phyloP scores from a whole-genome alignment of 2,113 vertebrate species.

The Delphinus delphis region DNA sequence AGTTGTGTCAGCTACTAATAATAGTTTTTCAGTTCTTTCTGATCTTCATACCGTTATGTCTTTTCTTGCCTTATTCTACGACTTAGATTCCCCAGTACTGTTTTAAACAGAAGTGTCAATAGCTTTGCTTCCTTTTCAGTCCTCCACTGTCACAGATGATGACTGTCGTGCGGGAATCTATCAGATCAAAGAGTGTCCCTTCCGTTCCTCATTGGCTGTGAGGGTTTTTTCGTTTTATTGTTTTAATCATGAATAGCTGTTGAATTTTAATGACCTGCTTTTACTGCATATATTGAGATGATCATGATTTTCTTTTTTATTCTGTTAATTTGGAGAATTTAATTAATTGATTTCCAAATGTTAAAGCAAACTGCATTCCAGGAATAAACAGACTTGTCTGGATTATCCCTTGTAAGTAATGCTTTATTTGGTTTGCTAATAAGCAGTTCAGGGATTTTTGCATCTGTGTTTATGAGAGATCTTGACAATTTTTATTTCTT shows the following conservation, averaged over 20 bases:
- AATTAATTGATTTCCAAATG: slow-evolving; percentile 4
- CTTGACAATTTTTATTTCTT: background rate
- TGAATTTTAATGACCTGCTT: slow-evolving; percentile 23
- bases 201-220: background rate
- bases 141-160: background rate
- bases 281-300: background rate
- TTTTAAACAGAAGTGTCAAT: background rate
- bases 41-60: background rate
- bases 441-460: background rate
- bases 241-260: background rate
- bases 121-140: background rate
- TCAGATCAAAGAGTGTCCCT: background rate
- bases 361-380: background rate
- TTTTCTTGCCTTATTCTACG: background rate
- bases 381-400: background rate
- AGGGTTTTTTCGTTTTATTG: background rate
- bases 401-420: background rate
- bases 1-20: background rate
- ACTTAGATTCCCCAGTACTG: background rate
- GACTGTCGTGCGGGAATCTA: too few species aligned
- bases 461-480: background rate
- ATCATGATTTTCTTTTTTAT: background rate
- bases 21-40: too few species aligned
- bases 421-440: background rate
- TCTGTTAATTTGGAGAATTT: slow-evolving; percentile 18